These are phyloP conservation scores for Oligia strigilis DNA, from an alignment of 2,888 invertebrate species.

Conservation along the genomic window DNA sequence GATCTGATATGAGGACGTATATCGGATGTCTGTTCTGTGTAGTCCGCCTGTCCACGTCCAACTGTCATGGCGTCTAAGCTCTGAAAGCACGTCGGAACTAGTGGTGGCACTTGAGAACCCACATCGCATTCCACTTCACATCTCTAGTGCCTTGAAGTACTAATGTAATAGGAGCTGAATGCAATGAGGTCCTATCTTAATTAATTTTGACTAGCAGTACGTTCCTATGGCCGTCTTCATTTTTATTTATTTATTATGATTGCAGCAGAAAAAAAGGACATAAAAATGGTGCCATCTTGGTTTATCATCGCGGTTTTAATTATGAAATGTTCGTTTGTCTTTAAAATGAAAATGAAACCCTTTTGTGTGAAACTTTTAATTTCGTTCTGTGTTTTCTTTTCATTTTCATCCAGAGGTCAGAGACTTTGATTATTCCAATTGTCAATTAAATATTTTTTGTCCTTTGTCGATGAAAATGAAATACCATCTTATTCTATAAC, in stretches of 20 bases:
- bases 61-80: constrained; percentile 32
- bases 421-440: constrained; percentile 42
- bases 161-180: constrained; percentile 22
- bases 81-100: constrained; percentile 11
- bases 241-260: constrained; percentile 38
- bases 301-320: constrained; percentile 47
- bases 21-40: constrained; percentile 9
- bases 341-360: constrained; percentile 55
- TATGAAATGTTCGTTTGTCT: constrained; percentile 52
- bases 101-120: constrained; percentile 33
- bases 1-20: not conserved
- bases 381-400: constrained; percentile 50
- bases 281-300: constrained; percentile 40
- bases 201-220: constrained; percentile 9
- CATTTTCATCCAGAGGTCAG: constrained; percentile 36
- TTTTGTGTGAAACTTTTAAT: constrained; percentile 50
- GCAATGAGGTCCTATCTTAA: constrained; percentile 19
- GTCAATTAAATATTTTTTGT: constrained; percentile 33
- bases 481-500: constrained; percentile 9
- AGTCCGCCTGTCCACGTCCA: constrained; percentile 16
- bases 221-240: constrained; percentile 1
- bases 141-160: constrained; percentile 23
- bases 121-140: constrained; percentile 28
- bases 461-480: constrained; percentile 19
- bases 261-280: constrained; percentile 18